Conservation (phyloP, 2,888 invertebrate genomes). For the Matsumyia berberina region DNA sequence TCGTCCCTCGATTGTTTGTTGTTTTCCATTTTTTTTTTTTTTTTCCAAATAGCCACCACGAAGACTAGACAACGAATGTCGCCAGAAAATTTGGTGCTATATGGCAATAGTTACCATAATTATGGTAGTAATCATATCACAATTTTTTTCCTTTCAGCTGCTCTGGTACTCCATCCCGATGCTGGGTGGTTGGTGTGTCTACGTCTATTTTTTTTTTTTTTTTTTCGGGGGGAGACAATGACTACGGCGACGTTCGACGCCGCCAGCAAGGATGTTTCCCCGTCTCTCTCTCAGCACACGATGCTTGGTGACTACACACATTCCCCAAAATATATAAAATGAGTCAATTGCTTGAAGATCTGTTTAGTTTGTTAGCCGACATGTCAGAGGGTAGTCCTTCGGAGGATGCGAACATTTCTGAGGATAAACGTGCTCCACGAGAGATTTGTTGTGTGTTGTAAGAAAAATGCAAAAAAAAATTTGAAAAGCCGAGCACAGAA, state of each 20-base stretch:
- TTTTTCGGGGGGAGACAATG: constrained; percentile 40
- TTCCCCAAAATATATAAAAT: constrained; percentile 72
- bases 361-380: constrained; percentile 74
- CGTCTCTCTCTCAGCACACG: constrained; percentile 46
- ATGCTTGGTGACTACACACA: constrained; percentile 34
- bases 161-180: too few species aligned
- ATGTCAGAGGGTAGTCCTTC: constrained; percentile 65
- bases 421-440: constrained; percentile 60
- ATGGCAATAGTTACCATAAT: constrained; percentile 76
- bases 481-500: background rate
- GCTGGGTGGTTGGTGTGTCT: constrained; percentile 45
- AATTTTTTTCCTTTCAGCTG: constrained; percentile 65
- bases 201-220: constrained; percentile 56
- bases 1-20: constrained; percentile 63
- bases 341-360: constrained; percentile 71
- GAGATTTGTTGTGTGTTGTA: constrained; percentile 9
- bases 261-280: constrained; percentile 67
- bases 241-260: constrained; percentile 62
- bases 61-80: constrained; percentile 74
- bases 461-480: background rate
- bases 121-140: constrained; percentile 76
- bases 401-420: constrained; percentile 49
- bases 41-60: constrained; percentile 56
- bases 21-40: constrained; percentile 56
- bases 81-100: constrained; percentile 74